Conservation (phyloP, 1,140 invertebrate genomes). For the Drosophila kanapiae region DNA sequence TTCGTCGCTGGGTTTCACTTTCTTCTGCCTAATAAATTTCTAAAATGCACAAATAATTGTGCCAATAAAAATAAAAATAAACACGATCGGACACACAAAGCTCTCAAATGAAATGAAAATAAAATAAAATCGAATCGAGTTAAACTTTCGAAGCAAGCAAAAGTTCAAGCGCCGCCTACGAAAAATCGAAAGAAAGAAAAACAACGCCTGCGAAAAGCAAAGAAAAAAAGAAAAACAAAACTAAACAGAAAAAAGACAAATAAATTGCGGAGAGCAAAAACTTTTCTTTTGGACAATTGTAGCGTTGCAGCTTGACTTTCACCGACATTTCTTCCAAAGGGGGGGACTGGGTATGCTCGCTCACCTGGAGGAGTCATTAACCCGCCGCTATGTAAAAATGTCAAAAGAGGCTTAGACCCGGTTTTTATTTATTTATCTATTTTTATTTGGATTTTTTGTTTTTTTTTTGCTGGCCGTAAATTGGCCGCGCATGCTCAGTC, state of each 20-base stretch:
- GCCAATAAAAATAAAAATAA: constrained; percentile 83
- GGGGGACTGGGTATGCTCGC: constrained; percentile 1
- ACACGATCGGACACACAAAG: constrained; percentile 49
- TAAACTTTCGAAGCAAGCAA: constrained; percentile 72
- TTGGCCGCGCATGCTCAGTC: constrained; percentile 71
- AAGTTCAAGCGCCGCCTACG: constrained; percentile 78
- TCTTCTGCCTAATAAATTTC: constrained; percentile 76
- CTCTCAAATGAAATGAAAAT: constrained; percentile 29
- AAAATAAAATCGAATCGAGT: constrained; percentile 38
- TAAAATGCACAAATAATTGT: constrained; percentile 84
- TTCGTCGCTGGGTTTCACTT: constrained; percentile 65
- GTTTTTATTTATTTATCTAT: constrained; percentile 18
- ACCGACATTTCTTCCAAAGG: constrained; percentile 64
- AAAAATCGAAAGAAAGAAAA: constrained; percentile 45
- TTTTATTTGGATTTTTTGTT: background rate
- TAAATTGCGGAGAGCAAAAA: constrained; percentile 69
- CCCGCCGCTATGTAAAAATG: constrained; percentile 68
- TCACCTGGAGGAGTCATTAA: constrained; percentile 51
- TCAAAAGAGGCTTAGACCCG: constrained; percentile 48
- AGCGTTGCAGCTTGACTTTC: constrained; percentile 79
- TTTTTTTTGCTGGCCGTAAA: constrained; percentile 57
- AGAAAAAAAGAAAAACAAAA: constrained; percentile 28
- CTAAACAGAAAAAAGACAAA: constrained; percentile 33
- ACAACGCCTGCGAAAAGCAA: constrained; percentile 38
- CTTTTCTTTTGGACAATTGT: constrained; percentile 84